Evolutionary conservation across 2,113 vertebrate species (phyloP).

Genomic region (Urocitellus parryii): DNA sequence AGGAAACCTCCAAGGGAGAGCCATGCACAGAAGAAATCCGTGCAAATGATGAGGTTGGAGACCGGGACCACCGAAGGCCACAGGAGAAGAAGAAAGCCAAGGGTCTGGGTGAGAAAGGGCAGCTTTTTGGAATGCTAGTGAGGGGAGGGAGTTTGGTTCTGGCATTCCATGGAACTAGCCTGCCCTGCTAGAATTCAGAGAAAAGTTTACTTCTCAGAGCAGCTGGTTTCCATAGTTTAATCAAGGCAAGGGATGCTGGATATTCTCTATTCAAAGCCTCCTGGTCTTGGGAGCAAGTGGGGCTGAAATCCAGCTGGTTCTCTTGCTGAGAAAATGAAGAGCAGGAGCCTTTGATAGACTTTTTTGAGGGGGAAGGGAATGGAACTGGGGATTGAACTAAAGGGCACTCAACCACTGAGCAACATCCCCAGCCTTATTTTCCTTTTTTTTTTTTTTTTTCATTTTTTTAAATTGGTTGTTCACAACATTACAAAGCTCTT

Average conservation of each 20-base stretch:
- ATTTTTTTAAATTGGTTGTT: no score
- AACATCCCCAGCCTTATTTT: no score
- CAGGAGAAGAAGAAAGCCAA: slow-evolving; percentile 98
- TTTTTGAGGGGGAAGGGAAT: no score
- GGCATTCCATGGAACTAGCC: not conserved
- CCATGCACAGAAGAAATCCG: slow-evolving; percentile 84
- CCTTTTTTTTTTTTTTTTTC: no score
- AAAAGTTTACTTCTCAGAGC: not conserved
- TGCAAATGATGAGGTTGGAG: slow-evolving; percentile 85
- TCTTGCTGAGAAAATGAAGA: not conserved
- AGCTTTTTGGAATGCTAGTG: not conserved
- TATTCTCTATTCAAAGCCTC: not conserved
- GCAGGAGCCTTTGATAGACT: not conserved
- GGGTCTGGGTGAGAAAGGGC: slow-evolving; percentile 91
- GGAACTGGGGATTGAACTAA: no score
- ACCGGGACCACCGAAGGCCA: slow-evolving; percentile 92
- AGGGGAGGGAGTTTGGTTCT: slow-evolving; percentile 18
- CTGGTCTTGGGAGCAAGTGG: not conserved
- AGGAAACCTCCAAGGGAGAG: slow-evolving; percentile 86
- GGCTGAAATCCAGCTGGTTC: not conserved
- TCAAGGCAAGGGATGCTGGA: not conserved
- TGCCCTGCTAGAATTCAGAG: not conserved
- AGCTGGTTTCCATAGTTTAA: not conserved
- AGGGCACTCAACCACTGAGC: no score
- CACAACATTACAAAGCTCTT: no score